phyloP scores from a whole-genome alignment of 2,797 vertebrate species.

The Sebastes miniatus region DNA sequence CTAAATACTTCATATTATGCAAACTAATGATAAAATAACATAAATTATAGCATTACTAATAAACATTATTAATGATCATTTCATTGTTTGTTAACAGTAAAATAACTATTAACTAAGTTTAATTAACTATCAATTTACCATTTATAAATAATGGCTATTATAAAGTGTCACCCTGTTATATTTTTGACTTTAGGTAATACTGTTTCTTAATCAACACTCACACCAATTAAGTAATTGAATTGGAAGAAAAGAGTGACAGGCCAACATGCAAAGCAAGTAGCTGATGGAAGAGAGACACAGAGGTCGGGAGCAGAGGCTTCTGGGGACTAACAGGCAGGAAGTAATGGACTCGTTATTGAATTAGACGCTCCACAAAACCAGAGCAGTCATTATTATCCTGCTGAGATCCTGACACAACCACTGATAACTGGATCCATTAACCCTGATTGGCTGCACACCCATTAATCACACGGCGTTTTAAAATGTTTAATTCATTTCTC shows the following conservation, averaged over 20 bases:
- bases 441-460: slow-evolving; percentile 20
- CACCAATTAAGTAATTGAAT: background rate
- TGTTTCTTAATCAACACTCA: background rate
- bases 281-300: background rate
- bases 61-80: too few relatives aligned
- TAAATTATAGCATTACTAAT: too few relatives aligned
- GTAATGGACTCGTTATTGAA: slow-evolving; percentile 75
- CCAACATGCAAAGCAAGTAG: background rate
- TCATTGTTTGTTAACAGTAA: too few relatives aligned
- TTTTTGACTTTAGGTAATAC: background rate
- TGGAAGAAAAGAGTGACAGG: background rate
- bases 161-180: too few relatives aligned
- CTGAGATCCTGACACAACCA: slow-evolving; percentile 54
- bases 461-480: slow-evolving; percentile 24
- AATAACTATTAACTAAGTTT: too few relatives aligned
- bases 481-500: background rate
- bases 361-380: slow-evolving; percentile 70
- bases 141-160: too few relatives aligned
- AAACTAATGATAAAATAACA: too few relatives aligned
- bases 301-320: slow-evolving; percentile 8
- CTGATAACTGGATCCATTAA: slow-evolving; percentile 60
- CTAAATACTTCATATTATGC: too few relatives aligned
- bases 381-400: slow-evolving; percentile 62
- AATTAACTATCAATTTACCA: too few relatives aligned
- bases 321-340: slow-evolving; percentile 53